These are phyloP conservation scores for Patella ulyssiponensis DNA, from an alignment of 2,888 invertebrate genomes.

Conservation along the genomic window DNA sequence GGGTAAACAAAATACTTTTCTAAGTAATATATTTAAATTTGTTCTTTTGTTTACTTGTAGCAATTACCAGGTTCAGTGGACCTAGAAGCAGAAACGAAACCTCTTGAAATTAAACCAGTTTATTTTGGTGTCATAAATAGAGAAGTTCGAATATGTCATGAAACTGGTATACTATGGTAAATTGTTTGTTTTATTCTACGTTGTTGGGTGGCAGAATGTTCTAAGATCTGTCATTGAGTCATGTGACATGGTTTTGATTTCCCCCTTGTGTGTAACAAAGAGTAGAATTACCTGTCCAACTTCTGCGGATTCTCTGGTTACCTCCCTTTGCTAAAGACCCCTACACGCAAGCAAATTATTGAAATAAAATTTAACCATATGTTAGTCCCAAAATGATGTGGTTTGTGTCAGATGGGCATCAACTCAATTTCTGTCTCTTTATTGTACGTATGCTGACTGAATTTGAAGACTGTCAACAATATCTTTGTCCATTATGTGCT, in stretches of 20 bases:
- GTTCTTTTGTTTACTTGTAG: conserved; percentile 24
- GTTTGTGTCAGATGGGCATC: too few relatives aligned
- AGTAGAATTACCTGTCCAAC: too few relatives aligned
- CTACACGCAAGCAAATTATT: too few relatives aligned
- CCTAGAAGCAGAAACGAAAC: conserved; percentile 33
- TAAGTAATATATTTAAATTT: neutral
- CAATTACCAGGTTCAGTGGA: conserved; percentile 24
- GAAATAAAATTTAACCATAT: too few relatives aligned
- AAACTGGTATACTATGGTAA: conserved; percentile 57
- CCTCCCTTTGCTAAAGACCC: too few relatives aligned
- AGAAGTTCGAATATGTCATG: conserved; percentile 54
- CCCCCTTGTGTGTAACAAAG: neutral
- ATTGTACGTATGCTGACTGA: too few relatives aligned
- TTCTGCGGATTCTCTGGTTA: too few relatives aligned
- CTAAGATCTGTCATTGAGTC: neutral
- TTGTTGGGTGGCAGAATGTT: neutral
- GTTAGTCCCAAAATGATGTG: too few relatives aligned
- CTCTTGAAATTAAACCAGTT: conserved; percentile 46
- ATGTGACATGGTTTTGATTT: neutral
- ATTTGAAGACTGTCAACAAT: too few relatives aligned
- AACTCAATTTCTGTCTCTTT: too few relatives aligned
- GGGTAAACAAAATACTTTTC: too few relatives aligned
- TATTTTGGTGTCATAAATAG: conserved; percentile 48
- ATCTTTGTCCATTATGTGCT: too few relatives aligned
- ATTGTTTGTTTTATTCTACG: conserved; percentile 25